Percentiles rank a stretch among this genome's conserved stretches.
phyloP scores from a whole-genome alignment of 64 coral and sea anemone species.

The Porites australiensis region DNA sequence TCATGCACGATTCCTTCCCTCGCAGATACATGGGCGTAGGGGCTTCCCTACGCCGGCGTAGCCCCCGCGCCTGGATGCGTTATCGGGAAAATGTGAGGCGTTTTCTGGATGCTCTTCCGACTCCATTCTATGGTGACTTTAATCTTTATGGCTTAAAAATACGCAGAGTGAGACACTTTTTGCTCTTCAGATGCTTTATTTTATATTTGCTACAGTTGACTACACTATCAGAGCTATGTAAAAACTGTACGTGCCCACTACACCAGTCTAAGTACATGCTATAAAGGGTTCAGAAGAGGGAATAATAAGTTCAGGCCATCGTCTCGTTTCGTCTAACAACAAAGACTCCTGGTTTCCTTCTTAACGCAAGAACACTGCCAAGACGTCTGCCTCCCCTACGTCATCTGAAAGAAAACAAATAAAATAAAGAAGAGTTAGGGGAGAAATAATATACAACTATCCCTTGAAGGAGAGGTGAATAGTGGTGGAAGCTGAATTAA shows the following conservation, averaged over 20 bases:
- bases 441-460: background rate
- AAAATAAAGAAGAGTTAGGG: background rate
- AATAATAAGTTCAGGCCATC: background rate
- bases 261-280: background rate
- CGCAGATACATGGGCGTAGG: background rate
- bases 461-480: background rate
- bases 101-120: background rate
- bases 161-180: background rate
- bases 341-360: background rate
- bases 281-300: background rate
- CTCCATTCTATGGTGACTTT: background rate
- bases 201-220: conserved; percentile 1
- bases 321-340: background rate
- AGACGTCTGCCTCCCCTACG: too few relatives aligned
- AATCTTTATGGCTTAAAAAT: background rate
- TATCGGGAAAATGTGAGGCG: too few relatives aligned
- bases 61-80: too few relatives aligned
- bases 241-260: background rate
- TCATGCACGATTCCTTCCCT: background rate
- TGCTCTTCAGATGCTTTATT: conserved; percentile 11
- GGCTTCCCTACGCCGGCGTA: background rate
- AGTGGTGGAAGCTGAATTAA: conserved; percentile 2
- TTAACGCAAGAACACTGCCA: conserved; percentile 10
- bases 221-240: conserved; percentile 11
- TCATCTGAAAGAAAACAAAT: background rate